A percentile compares a stretch with the other conserved stretches of the same genome.
Evolutionary conservation across 1,140 invertebrate genomes (phyloP).

Genomic region (Procambarus virginalis): DNA sequence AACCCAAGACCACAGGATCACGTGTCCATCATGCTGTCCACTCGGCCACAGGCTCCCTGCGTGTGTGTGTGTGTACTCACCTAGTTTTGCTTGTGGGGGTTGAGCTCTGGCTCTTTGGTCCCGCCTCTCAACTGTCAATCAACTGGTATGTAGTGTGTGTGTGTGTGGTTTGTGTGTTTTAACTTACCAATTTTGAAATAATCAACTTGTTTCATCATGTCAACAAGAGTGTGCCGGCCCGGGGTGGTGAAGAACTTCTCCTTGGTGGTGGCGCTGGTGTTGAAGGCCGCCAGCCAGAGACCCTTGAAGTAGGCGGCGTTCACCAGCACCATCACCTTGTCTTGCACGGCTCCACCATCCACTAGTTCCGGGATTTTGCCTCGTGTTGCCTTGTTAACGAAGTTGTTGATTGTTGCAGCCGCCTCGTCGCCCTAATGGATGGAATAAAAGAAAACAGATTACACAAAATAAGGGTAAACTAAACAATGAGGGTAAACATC

Average conservation of each 20-base stretch:
- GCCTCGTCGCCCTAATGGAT: background rate
- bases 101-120: too few species aligned
- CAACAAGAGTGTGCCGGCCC: background rate
- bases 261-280: conserved; percentile 75
- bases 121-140: too few species aligned
- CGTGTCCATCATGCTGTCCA: too few species aligned
- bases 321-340: conserved; percentile 80
- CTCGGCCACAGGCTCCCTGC: too few species aligned
- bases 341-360: conserved; percentile 73
- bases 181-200: conserved; percentile 10
- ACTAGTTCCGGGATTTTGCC: conserved; percentile 64
- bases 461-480: too few species aligned
- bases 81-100: too few species aligned
- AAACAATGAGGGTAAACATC: too few species aligned
- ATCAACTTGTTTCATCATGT: background rate
- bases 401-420: conserved; percentile 12
- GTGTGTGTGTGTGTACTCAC: too few species aligned
- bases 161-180: too few species aligned
- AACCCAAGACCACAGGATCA: too few species aligned
- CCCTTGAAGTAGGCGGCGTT: conserved; percentile 93
- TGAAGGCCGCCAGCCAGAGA: conserved; percentile 83
- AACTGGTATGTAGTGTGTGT: too few species aligned
- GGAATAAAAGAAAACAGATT: too few species aligned
- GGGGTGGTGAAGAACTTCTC: background rate
- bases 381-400: conserved; percentile 10